Evolutionary conservation across 2,113 vertebrate genomes (phyloP), one percentile per base, ranked within the genome.

Genomic region (Barbus barbus): DNA sequence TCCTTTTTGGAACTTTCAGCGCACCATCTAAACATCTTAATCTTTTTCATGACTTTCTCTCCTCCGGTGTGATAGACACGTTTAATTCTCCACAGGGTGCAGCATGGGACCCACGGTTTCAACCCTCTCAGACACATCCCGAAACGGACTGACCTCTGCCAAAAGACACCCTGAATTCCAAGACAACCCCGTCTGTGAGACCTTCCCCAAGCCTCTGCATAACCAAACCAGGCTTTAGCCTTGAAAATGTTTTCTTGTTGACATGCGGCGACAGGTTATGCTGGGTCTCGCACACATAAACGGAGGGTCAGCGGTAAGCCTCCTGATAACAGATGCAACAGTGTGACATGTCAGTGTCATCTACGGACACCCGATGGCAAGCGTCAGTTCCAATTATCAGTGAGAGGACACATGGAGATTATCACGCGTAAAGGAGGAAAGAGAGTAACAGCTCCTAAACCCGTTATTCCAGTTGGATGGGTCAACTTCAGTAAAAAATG

Each of bases 381-480:
- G 89, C 95, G 96, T 94, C 95, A 95, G 31, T 86, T 91, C 90
- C 90, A 94, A 96, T 97, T 95, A 97, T 73, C 65, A 38, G 89
- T 88, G 92, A 20, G 3, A 58, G 65, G 86, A 31, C 82, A 85
- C 14, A 31, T 56, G 85, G 89, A 91, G 93, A 95, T 93, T 93
- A 91, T 90, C 63, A 77, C 41, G 1, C n/a, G 2, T 48, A 4
- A 48, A 51, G 16, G 44, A 9, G 24, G 2, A 72, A 72, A 51
- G 22, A 51, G 13, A 75, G 41, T 11, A 28, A 16, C 41, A 20
- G 46, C 13, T 48, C 14, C 26, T 75, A 51, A 51, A 51, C 73
- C 9, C 9, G 20, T 71, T 38, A n/a, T 38, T 71, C 67, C 33
- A 71, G 67, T 71, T n/a, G 67, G 20, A 22, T 69, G 18, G 20